A percentile compares a stretch with the other conserved stretches of the same genome.
Evolutionary conservation across 2,888 invertebrate species (phyloP).

Genomic region (Drosophila formosana): DNA sequence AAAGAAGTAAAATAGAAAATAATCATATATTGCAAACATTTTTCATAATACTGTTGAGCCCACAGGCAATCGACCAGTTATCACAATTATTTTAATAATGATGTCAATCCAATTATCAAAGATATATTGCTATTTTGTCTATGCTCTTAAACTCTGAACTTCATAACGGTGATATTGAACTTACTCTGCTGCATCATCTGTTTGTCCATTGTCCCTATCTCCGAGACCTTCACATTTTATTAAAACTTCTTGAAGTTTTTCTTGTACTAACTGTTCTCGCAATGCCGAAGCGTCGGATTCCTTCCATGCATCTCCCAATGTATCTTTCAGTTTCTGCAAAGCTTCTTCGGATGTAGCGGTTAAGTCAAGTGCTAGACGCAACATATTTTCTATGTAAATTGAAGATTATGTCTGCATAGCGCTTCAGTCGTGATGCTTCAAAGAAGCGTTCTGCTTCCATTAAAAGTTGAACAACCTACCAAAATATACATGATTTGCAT

Average conservation of each 20-base stretch:
- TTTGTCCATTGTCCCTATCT: constrained; percentile 57
- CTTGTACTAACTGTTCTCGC: constrained; percentile 80
- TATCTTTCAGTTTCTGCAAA: constrained; percentile 70
- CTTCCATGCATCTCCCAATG: constrained; percentile 78
- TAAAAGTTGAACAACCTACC: constrained; percentile 69
- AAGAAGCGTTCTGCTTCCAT: constrained; percentile 69
- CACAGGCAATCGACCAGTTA: no score
- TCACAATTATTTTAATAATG: no score
- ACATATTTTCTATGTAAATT: constrained; percentile 72
- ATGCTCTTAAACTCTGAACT: no score
- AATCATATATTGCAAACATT: no score
- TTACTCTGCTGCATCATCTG: constrained; percentile 79
- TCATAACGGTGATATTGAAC: no score
- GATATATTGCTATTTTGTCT: no score
- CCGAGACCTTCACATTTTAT: constrained; percentile 73
- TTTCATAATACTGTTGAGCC: no score
- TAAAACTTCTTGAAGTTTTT: constrained; percentile 75
- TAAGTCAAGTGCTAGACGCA: constrained; percentile 74
- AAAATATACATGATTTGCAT: no score
- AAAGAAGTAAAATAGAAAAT: no score
- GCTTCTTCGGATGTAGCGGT: constrained; percentile 76
- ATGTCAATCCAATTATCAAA: no score
- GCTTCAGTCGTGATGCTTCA: constrained; percentile 75
- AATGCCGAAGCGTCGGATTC: constrained; percentile 77
- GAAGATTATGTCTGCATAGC: constrained; percentile 71